These are phyloP conservation scores for Drosophila paulistorum DNA, from an alignment of 1,140 invertebrate species.

Conservation along the genomic window DNA sequence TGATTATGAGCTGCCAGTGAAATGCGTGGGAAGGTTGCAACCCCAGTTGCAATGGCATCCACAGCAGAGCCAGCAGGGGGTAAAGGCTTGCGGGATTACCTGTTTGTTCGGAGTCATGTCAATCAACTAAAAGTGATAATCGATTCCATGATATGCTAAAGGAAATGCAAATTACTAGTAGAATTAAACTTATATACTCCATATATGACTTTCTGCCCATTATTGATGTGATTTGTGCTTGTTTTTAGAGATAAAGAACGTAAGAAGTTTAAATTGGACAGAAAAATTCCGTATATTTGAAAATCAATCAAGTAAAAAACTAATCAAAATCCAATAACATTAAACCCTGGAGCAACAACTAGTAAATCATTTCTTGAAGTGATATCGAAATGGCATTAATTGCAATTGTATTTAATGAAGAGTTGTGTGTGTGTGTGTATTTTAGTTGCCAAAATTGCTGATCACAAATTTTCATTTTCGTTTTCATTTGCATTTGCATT, in stretches of 20 bases:
- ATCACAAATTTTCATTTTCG: slow-evolving; percentile 44
- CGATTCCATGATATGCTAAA: background rate
- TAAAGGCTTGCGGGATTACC: slow-evolving; percentile 13
- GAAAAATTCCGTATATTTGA: too few relatives aligned
- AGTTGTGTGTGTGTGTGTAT: slow-evolving; percentile 22
- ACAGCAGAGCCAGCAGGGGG: background rate
- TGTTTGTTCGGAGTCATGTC: slow-evolving; percentile 5
- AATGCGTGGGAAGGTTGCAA: slow-evolving; percentile 69
- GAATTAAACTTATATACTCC: background rate
- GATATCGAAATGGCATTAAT: background rate
- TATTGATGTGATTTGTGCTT: too few relatives aligned
- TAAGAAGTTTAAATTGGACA: too few relatives aligned
- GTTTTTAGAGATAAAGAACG: too few relatives aligned
- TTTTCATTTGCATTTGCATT: slow-evolving; percentile 28
- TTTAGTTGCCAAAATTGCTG: slow-evolving; percentile 8
- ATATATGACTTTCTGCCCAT: too few relatives aligned
- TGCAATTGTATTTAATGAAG: slow-evolving; percentile 52
- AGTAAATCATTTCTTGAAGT: too few relatives aligned
- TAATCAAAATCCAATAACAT: too few relatives aligned
- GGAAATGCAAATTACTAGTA: slow-evolving; percentile 5
- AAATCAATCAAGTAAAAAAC: too few relatives aligned
- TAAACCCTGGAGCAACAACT: too few relatives aligned
- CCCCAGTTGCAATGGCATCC: background rate
- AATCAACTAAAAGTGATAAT: background rate
- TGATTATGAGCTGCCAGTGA: slow-evolving; percentile 58